Evolutionary conservation across 2,113 vertebrate genomes (phyloP), one percentile per base, ranked within the genome.

Genomic region (Misgurnus anguillicaudatus): DNA sequence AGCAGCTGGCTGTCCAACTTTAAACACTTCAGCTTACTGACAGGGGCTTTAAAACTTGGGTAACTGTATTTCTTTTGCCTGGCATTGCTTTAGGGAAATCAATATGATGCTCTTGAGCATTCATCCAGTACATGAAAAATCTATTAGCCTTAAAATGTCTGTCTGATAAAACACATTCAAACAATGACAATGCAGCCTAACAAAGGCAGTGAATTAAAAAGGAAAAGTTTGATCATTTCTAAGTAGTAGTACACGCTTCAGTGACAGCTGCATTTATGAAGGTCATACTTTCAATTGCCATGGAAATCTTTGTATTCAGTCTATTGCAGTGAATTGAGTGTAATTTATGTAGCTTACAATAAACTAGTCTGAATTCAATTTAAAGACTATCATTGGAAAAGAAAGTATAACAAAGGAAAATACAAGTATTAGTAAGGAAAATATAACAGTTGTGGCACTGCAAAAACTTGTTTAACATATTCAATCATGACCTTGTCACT

Each of bases 71-170:
- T 61, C 63, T 80, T 42, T 67, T 51, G 48, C 21, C 78, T 79
- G 83, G 76, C 79, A 24, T 63, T 61, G 31, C 9, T 65, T 65
- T 41, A 70, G 31, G 38, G 42, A 84, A 84, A 84, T 75, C 71
- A 81, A 84, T 81, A 31, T 55, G 19, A 79, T 80, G 64, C 65
- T 81, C 70, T 70, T 36, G 61, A 68, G 64, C 65, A 13, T 62
- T 79, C 75, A 60, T 53, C 64, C 64, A 58, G 65, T 65, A 36
- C 58, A 74, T 75, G 79, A 81, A 75, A 79, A 79, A 80, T 65
- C 74, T 72, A 84, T 79, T 84, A 51, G 80, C 77, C 78, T 79
- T 78, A 84, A 84, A 67, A 60, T 16, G 68, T 39, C 53, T 65
- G 80, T 51, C 24, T 81, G 80, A 67, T 55, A 64, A 81, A 70